phyloP scores from a whole-genome alignment of 2,113 vertebrate species.

The Oreochromis tanganicae region DNA sequence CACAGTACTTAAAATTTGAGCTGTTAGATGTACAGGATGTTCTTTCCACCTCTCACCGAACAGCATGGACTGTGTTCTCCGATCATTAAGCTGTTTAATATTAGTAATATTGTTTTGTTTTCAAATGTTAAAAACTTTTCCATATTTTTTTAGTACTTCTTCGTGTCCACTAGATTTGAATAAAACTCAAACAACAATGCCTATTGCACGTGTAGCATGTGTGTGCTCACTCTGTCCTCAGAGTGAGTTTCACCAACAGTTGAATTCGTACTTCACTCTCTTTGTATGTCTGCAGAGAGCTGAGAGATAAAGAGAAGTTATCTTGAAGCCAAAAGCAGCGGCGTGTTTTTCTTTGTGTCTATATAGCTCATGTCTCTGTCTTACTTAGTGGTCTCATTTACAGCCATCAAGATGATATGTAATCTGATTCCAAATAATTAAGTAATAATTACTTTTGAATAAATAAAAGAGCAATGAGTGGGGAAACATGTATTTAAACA shows the following conservation, averaged over 20 bases:
- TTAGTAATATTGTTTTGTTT: too few relatives aligned
- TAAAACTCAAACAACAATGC: background rate
- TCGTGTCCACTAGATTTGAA: too few relatives aligned
- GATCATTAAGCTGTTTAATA: background rate
- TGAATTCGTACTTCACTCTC: background rate
- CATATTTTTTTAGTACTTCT: too few relatives aligned
- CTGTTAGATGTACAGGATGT: too few relatives aligned
- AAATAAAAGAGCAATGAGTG: background rate
- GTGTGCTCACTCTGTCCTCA: background rate
- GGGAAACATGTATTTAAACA: background rate
- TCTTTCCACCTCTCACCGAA: too few relatives aligned
- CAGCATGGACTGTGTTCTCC: too few relatives aligned
- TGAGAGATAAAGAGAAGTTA: background rate
- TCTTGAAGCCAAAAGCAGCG: background rate
- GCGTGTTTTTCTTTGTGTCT: background rate
- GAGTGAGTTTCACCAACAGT: background rate
- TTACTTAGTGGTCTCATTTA: background rate
- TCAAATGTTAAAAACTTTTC: too few relatives aligned
- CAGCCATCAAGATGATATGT: background rate
- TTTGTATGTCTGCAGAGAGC: background rate
- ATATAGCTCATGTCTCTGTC: background rate
- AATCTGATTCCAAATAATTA: background rate
- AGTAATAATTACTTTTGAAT: background rate
- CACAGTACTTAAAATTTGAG: too few relatives aligned
- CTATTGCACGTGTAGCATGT: background rate